phyloP scores from a whole-genome alignment of 2,797 vertebrate species.

The Chiropotes sagulatus region DNA sequence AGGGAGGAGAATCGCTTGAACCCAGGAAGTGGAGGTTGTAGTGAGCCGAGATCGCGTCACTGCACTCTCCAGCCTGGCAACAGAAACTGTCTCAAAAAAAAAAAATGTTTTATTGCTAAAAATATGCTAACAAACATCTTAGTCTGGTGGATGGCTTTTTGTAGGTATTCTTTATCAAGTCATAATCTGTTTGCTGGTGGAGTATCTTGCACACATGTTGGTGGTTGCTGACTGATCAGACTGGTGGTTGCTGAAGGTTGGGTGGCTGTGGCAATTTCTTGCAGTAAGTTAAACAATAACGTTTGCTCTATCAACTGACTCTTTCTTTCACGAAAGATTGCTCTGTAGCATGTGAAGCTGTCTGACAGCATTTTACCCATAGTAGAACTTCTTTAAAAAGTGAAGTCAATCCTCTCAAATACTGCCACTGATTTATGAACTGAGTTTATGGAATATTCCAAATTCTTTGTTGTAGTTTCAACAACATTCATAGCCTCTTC shows the following conservation, averaged over 20 bases:
- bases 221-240: neutral
- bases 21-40: no score
- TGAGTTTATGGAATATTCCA: neutral
- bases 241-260: neutral
- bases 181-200: neutral
- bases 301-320: neutral
- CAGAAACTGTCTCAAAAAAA: no score
- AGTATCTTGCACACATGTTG: neutral
- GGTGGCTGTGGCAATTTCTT: neutral
- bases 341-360: neutral
- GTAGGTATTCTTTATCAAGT: neutral
- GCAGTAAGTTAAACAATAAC: neutral
- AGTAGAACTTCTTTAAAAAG: neutral
- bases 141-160: neutral
- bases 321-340: neutral
- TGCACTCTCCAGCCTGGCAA: no score
- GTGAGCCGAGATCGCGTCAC: no score
- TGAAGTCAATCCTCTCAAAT: neutral
- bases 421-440: neutral
- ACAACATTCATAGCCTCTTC: neutral
- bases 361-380: neutral
- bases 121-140: neutral
- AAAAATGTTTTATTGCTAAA: neutral
- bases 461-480: neutral
- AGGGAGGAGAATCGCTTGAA: no score